A percentile compares a stretch with the other conserved stretches of the same genome.
phyloP scores from a whole-genome alignment of 2,888 invertebrate genomes.

The Diaphora mendica region DNA sequence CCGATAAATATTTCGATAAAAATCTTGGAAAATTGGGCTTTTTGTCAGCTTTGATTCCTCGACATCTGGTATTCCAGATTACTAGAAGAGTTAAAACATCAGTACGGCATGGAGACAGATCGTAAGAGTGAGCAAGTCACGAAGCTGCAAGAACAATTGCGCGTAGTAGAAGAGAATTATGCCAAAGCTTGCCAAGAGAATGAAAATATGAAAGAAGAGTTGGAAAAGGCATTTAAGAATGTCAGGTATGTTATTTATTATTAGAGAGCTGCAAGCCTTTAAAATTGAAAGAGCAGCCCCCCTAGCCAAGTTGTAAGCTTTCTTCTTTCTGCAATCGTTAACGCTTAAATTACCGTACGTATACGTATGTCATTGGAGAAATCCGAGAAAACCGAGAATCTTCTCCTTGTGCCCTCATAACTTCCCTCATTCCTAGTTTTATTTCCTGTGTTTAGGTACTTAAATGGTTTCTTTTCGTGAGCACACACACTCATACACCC shows the following conservation, averaged over 20 bases:
- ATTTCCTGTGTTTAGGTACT: no score
- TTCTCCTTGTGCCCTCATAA: no score
- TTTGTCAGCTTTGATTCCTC: not conserved
- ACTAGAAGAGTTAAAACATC: slow-evolving; percentile 91
- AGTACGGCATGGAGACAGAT: slow-evolving; percentile 90
- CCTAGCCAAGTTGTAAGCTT: no score
- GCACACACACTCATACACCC: no score
- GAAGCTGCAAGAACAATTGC: slow-evolving; percentile 83
- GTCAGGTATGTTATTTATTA: slow-evolving; percentile 73
- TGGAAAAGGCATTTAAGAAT: slow-evolving; percentile 85
- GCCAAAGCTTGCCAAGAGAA: slow-evolving; percentile 65
- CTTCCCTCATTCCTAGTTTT: no score
- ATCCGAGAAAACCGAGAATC: no score
- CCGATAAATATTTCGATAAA: not conserved
- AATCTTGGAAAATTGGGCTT: not conserved
- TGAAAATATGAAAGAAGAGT: slow-evolving; percentile 75
- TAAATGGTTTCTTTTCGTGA: no score
- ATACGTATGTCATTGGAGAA: no score
- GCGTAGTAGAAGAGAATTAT: slow-evolving; percentile 69
- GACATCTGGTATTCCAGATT: slow-evolving; percentile 73
- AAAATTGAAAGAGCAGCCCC: no score
- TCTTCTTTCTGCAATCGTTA: no score
- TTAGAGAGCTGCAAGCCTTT: not conserved
- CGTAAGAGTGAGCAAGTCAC: slow-evolving; percentile 84
- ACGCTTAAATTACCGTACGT: no score